phyloP scores from a whole-genome alignment of 2,797 vertebrate species.

The Anguilla anguilla region DNA sequence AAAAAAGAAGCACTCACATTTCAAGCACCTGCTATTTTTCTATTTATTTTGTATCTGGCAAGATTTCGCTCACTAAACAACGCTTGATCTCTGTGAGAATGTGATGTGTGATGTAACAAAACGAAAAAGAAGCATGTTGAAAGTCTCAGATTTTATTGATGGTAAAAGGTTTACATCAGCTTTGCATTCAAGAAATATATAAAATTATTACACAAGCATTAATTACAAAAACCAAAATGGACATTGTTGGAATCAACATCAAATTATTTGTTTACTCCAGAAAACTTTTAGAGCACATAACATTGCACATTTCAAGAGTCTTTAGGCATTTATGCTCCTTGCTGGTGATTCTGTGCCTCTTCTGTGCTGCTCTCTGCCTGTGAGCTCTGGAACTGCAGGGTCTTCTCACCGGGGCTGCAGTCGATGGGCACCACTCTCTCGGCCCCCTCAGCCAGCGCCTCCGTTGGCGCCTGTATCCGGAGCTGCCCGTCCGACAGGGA shows the following conservation, averaged over 20 bases:
- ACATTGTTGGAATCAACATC: not conserved
- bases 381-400: no score
- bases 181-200: not conserved
- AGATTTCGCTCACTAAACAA: not conserved
- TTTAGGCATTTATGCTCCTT: not conserved
- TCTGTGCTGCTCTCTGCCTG: conserved; percentile 14
- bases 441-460: no score
- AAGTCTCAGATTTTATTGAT: not conserved
- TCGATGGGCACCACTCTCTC: no score
- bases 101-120: not conserved
- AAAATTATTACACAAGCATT: not conserved
- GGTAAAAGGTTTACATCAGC: not conserved
- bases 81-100: not conserved
- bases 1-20: no score
- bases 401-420: no score
- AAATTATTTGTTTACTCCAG: not conserved
- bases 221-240: not conserved
- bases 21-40: no score
- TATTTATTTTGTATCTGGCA: no score
- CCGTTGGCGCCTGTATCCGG: no score
- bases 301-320: not conserved
- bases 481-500: not conserved
- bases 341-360: not conserved
- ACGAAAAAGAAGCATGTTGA: not conserved
- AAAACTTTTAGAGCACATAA: not conserved